Evolutionary conservation across 53 echinoderm and acorn worm genomes (phyloP).

Genomic region (Temnopleurus reevesii): DNA sequence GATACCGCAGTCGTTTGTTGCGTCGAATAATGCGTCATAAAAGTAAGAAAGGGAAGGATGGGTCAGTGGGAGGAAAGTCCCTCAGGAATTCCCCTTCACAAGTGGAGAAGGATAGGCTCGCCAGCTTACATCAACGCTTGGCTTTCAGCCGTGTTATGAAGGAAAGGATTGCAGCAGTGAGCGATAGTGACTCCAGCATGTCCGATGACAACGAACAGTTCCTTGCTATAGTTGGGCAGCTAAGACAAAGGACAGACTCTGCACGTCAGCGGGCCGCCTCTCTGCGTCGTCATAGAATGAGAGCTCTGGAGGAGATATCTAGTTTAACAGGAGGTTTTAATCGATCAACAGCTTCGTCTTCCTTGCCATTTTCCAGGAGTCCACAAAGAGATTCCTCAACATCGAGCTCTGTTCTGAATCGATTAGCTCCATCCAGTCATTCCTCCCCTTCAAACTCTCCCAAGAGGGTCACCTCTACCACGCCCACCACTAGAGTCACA

Average conservation of each 20-base stretch:
- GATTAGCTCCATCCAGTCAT: neutral
- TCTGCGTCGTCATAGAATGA: conserved; percentile 37
- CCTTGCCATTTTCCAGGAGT: conserved; percentile 6
- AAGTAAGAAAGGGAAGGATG: conserved; percentile 32
- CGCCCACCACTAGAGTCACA: neutral
- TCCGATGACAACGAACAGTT: conserved; percentile 54
- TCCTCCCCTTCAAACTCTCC: conserved; percentile 47
- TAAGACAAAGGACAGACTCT: conserved; percentile 44
- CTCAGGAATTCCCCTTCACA: conserved; percentile 12
- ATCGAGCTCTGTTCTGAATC: neutral
- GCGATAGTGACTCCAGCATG: conserved; percentile 47
- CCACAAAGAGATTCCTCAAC: conserved; percentile 24
- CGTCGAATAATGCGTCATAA: conserved; percentile 62
- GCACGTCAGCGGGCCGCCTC: conserved; percentile 39
- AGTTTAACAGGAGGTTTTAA: conserved; percentile 30
- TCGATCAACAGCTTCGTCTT: neutral
- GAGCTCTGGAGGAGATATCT: conserved; percentile 23
- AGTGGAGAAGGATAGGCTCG: conserved; percentile 58
- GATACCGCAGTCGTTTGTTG: conserved; percentile 60
- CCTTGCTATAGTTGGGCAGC: conserved; percentile 47
- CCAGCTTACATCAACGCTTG: conserved; percentile 58
- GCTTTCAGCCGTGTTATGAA: conserved; percentile 65
- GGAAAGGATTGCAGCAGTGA: conserved; percentile 55
- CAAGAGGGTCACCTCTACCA: neutral
- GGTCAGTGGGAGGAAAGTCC: conserved; percentile 11